A percentile compares a stretch with the other conserved stretches of the same genome.
Evolutionary conservation across 2,888 invertebrate genomes (phyloP).

Genomic region (Sericinus montela): DNA sequence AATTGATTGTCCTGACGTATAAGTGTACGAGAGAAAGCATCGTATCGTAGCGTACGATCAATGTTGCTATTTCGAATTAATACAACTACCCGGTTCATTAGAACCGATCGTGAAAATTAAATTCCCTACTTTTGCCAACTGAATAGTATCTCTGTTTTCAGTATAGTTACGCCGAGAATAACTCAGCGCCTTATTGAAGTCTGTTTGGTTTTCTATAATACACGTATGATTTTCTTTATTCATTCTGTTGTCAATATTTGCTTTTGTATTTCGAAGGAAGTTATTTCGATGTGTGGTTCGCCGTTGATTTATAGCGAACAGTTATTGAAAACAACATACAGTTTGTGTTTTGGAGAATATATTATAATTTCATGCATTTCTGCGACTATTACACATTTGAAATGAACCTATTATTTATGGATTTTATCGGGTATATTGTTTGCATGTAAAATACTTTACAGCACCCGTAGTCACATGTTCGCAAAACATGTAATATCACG

Average conservation of each 20-base stretch:
- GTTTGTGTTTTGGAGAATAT: no score
- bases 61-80: slow-evolving; percentile 10
- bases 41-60: slow-evolving; percentile 10
- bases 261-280: neutral
- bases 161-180: neutral
- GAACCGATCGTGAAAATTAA: slow-evolving; percentile 10
- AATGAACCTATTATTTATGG: no score
- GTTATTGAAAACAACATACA: no score
- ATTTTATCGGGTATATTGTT: no score
- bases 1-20: slow-evolving; percentile 5
- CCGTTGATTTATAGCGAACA: no score
- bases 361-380: no score
- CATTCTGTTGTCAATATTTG: slow-evolving; percentile 2
- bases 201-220: neutral
- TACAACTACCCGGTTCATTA: slow-evolving; percentile 17
- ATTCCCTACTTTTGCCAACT: neutral
- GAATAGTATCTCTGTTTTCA: neutral
- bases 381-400: no score
- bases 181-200: neutral
- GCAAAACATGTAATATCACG: no score
- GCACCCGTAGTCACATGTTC: no score
- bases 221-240: neutral
- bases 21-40: slow-evolving; percentile 8
- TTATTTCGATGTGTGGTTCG: no score
- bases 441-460: no score